Conservation (phyloP, 2,888 invertebrate species). For the Calliopum simillimum region DNA sequence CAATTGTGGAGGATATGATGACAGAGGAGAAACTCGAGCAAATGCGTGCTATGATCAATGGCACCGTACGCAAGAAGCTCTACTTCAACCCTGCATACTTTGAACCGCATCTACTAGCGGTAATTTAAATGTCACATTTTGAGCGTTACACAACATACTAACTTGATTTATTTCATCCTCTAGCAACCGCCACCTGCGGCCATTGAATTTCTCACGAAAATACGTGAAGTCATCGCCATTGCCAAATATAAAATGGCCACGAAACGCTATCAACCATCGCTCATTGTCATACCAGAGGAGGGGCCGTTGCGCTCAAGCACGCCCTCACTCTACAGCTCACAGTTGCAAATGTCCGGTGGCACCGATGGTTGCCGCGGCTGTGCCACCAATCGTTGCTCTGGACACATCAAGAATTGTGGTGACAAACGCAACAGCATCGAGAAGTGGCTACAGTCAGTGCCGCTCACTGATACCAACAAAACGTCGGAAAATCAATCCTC, state of each 20-base stretch:
- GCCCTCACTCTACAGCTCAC: conserved; percentile 68
- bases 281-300: conserved; percentile 87
- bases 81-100: conserved; percentile 94
- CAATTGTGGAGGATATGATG: conserved; percentile 82
- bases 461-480: conserved; percentile 60
- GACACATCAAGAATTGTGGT: conserved; percentile 69
- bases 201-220: conserved; percentile 87
- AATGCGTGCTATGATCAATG: conserved; percentile 74
- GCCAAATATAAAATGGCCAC: conserved; percentile 89
- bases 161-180: conserved; percentile 56
- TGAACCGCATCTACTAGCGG: conserved; percentile 85
- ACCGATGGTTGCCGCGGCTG: conserved; percentile 51
- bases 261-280: conserved; percentile 82
- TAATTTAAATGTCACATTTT: conserved; percentile 66
- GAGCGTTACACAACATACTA: background rate
- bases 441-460: conserved; percentile 82
- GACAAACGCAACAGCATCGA: conserved; percentile 81
- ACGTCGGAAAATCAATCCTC: background rate
- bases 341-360: conserved; percentile 63
- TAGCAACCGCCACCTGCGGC: conserved; percentile 92
- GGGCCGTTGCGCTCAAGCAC: conserved; percentile 49
- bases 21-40: conserved; percentile 75
- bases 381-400: conserved; percentile 55
- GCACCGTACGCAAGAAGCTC: conserved; percentile 80
- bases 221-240: conserved; percentile 89